Evolutionary conservation across 1,140 invertebrate species (phyloP), one percentile per base, ranked within the genome.

Genomic region (Zaprionus africanus): DNA sequence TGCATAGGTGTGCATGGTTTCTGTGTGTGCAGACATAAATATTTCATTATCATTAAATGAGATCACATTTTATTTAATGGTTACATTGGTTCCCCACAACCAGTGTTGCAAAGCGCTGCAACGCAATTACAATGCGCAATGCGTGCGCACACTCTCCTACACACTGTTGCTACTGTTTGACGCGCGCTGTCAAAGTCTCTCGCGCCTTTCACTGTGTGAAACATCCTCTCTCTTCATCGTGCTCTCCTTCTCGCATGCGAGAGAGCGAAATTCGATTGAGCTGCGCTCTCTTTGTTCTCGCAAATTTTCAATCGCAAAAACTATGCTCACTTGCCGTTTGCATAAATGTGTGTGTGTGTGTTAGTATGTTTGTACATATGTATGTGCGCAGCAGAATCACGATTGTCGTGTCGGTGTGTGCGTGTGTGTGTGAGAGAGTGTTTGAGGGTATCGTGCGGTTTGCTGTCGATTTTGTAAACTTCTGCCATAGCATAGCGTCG

Each of bases 401-500:
- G 81, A 84, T 69, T 58, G 38, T 34, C 19, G 66, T 31, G 31
- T 73, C 34, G 36, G 24, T 70, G 26, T 43, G 54, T 78, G 49
- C 65, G 62, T 67, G 53, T 78, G 49, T 78, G 19, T 76, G 43
- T 78, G 34, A 38, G 59, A 46, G 41, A 46, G 41, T 46, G 41
- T 78, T 64, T 73, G 46, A 65, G 79, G 46, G 31, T 83, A 83
- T 78, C 72, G 74, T 90, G 84, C 81, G 84, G 84, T 84, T 90
- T 81, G 77, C 66, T 66, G 65, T 73, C 74, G 84, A 86, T 87
- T 80, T 79, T 61, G 73, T 78, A 86, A 82, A 82, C 76, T 86
- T 84, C 80, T 81, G 67, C 67, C 53, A 79, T 41, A 28, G 67
- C 60, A 71, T 76, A 54, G 66, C 67, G 49, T 34, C 41, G n/a